Evolutionary conservation across 2,888 invertebrate genomes (phyloP).

Genomic region (Hylaea fasciaria): DNA sequence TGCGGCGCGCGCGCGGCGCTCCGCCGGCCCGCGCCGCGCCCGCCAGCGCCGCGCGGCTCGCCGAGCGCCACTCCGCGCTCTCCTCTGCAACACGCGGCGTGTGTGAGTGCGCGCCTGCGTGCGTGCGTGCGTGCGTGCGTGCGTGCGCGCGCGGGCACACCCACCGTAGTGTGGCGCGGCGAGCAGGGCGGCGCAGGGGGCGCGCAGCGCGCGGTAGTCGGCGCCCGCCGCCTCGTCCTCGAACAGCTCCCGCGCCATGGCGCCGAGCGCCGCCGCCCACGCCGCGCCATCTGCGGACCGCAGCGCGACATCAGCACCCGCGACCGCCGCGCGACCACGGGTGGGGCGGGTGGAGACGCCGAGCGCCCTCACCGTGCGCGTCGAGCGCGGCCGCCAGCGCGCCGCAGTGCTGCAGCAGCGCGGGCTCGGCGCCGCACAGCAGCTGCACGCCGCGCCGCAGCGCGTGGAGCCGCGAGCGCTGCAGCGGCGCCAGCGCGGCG

Average conservation of each 20-base stretch:
- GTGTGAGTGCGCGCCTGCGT: background rate
- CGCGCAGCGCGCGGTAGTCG: constrained; percentile 59
- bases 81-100: constrained; percentile 11
- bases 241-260: constrained; percentile 55
- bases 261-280: constrained; percentile 50
- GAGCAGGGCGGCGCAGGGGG: constrained; percentile 50
- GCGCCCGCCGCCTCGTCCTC: constrained; percentile 58
- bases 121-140: too few relatives aligned
- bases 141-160: too few relatives aligned
- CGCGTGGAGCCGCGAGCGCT: background rate
- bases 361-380: background rate
- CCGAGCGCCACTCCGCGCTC: background rate
- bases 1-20: constrained; percentile 18
- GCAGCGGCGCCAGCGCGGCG: background rate
- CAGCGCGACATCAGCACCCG: too few relatives aligned
- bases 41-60: background rate
- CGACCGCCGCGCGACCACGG: background rate
- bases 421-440: constrained; percentile 53
- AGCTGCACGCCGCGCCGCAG: constrained; percentile 52
- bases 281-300: constrained; percentile 46
- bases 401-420: constrained; percentile 44
- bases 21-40: constrained; percentile 1
- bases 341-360: too few relatives aligned
- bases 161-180: constrained; percentile 12
- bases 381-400: constrained; percentile 23